Evolutionary conservation across 2,888 invertebrate genomes (phyloP).

Genomic region (Hemithea aestivaria): DNA sequence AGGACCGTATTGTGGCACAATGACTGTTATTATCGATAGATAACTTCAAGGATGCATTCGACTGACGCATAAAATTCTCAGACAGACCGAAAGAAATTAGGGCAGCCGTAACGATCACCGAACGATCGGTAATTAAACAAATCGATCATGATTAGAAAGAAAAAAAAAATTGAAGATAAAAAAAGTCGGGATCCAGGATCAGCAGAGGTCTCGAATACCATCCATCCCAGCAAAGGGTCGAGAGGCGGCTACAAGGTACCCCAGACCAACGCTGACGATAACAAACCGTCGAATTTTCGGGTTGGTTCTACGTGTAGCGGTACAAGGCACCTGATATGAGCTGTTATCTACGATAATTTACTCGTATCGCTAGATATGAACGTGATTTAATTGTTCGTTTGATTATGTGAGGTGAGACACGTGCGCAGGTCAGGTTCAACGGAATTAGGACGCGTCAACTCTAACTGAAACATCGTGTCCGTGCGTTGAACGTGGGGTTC

Average conservation of each 20-base stretch:
- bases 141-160: conserved; percentile 67
- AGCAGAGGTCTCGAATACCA: conserved; percentile 81
- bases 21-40: no score
- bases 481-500: no score
- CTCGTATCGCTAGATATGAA: conserved; percentile 26
- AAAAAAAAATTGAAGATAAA: conserved; percentile 70
- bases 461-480: no score
- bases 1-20: no score
- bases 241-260: conserved; percentile 61
- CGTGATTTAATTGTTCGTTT: conserved; percentile 35
- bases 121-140: conserved; percentile 56
- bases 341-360: conserved; percentile 61
- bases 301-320: conserved; percentile 49
- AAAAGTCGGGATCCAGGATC: conserved; percentile 63
- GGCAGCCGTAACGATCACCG: conserved; percentile 11
- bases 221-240: conserved; percentile 54
- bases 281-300: conserved; percentile 49
- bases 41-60: no score
- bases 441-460: no score
- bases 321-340: conserved; percentile 17
- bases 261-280: conserved; percentile 77
- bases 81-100: no score
- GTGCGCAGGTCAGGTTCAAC: conserved; percentile 1
- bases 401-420: conserved; percentile 8
- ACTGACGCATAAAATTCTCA: no score